A percentile compares a stretch with the other conserved stretches of the same genome.
Conservation (phyloP, 2,797 vertebrate species). For the Chelmon rostratus region DNA sequence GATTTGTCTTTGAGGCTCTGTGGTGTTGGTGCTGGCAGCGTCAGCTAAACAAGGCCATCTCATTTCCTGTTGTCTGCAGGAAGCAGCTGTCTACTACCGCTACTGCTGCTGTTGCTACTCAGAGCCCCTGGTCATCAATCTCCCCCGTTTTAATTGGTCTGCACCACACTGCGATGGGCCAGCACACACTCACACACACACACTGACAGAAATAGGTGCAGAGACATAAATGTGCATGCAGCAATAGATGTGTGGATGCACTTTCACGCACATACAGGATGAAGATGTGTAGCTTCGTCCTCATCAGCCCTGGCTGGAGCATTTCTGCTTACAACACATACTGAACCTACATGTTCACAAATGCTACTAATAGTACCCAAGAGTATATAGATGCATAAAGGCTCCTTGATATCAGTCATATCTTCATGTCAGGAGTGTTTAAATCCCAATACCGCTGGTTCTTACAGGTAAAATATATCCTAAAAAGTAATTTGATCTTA, state of each 20-base stretch:
- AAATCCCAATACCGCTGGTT: neutral
- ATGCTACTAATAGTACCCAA: neutral
- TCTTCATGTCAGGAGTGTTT: neutral
- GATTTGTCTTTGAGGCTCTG: slow-evolving; percentile 84
- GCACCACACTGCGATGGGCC: slow-evolving; percentile 71
- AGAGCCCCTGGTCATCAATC: slow-evolving; percentile 84
- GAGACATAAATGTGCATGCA: slow-evolving; percentile 47
- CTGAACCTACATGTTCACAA: neutral
- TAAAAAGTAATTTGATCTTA: neutral
- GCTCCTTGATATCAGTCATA: neutral
- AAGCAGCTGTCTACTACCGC: slow-evolving; percentile 81
- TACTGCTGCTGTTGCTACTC: slow-evolving; percentile 70
- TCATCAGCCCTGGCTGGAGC: neutral
- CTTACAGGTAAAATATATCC: neutral
- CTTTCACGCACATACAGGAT: neutral
- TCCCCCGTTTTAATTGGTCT: slow-evolving; percentile 86
- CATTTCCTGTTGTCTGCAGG: slow-evolving; percentile 89
- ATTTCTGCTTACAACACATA: neutral
- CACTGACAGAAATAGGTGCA: slow-evolving; percentile 53
- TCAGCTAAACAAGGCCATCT: slow-evolving; percentile 86
- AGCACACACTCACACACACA: slow-evolving; percentile 27
- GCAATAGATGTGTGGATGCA: slow-evolving; percentile 21
- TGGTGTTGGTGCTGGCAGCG: slow-evolving; percentile 74
- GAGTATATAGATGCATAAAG: neutral
- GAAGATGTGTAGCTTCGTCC: slow-evolving; percentile 39